These are phyloP conservation scores for Drosophila nikananu DNA, from an alignment of 1,140 invertebrate genomes.

Conservation along the genomic window DNA sequence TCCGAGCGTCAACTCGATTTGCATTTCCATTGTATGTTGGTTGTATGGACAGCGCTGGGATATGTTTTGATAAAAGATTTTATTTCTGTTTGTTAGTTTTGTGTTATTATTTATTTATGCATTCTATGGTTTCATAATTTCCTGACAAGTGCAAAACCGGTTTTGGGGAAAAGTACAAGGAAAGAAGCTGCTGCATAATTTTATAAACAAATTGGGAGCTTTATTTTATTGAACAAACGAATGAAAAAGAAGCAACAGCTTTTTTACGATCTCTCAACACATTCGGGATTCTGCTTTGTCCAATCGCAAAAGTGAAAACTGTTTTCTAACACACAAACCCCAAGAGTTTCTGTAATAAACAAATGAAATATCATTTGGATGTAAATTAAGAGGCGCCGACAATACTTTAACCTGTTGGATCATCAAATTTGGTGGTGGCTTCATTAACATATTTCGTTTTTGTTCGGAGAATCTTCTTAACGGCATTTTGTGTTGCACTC, in stretches of 20 bases:
- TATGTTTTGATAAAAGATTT: conserved; percentile 47
- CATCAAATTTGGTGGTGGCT: conserved; percentile 30
- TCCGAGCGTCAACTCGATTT: conserved; percentile 55
- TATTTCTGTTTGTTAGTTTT: conserved; percentile 51
- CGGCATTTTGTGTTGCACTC: conserved; percentile 31
- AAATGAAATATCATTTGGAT: conserved; percentile 52
- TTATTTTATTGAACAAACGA: conserved; percentile 13
- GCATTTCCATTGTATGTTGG: conserved; percentile 63
- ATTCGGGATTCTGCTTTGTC: conserved; percentile 45
- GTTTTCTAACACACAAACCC: conserved; percentile 40
- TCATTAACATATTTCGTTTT: conserved; percentile 42
- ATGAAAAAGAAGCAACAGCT: conserved; percentile 3
- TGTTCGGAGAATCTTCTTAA: conserved; percentile 46
- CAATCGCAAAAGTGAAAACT: conserved; percentile 75
- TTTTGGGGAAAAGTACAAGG: conserved; percentile 39
- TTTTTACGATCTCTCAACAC: conserved; percentile 50
- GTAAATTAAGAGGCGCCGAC: conserved; percentile 30
- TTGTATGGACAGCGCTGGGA: conserved; percentile 1
- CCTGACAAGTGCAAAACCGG: conserved; percentile 65
- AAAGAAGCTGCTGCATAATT: conserved; percentile 45
- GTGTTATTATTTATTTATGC: conserved; percentile 67
- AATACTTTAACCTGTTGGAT: conserved; percentile 35
- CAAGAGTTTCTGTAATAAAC: conserved; percentile 32
- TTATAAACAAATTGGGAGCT: conserved; percentile 46
- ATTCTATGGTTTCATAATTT: conserved; percentile 75